Evolutionary conservation across 2,888 invertebrate species (phyloP), one percentile per base, ranked within the genome.

Genomic region (Dioctria linearis): DNA sequence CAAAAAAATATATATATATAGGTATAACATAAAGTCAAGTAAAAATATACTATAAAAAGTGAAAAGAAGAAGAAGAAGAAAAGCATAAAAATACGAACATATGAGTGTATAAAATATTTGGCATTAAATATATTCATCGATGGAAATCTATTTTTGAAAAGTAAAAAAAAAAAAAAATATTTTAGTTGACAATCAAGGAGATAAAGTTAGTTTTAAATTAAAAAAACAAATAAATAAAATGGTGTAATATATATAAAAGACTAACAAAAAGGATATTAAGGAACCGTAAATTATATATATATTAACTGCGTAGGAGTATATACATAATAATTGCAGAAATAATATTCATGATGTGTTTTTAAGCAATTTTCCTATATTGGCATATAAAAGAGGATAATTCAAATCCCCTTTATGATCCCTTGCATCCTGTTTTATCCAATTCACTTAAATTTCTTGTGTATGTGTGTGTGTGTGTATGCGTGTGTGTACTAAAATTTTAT

Each of bases 161-260:
- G 43, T 59, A 57, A 79, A 67, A 79, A n/a, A 39, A 73, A n/a
- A 73, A 49, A 73, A 73, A 75, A 13, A 79, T 79, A 79, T 69
- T 79, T 79, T 79, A 79, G 79, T 79, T 79, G 79, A 79, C 79
- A 79, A 79, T 79, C 79, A 79, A 79, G 67, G 51, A 39, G 61
- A 79, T 78, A 63, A 78, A 59, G 9, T 75, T 75, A 75, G 71
- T 71, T 71, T 71, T 71, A 71, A 71, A n/a, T 25, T 37, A 67
- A 42, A 65, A n/a, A 40, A 65, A 65, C n/a, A 73, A 54, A 13
- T 75, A 57, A 57, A n/a, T 42, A n/a, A 43, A 79, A 57, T 79
- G 67, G 59, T 69, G 67, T 69, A 59, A 79, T n/a, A 37, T 67
- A 59, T 59, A 79, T 25, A 71, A 69, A 79, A 4, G 25, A 25